Evolutionary conservation across 2,888 invertebrate genomes (phyloP).

Genomic region (Troilus luridus): DNA sequence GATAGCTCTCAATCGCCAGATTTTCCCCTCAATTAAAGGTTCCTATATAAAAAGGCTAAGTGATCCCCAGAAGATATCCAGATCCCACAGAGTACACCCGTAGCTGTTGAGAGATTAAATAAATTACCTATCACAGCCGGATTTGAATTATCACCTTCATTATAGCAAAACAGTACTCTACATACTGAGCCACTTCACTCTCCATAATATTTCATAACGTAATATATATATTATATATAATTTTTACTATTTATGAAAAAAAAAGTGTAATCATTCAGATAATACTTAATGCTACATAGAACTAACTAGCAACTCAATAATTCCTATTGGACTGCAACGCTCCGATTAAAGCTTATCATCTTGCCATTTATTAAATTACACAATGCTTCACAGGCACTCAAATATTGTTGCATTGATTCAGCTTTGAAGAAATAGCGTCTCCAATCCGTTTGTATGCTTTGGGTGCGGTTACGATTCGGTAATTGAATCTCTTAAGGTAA

Average conservation of each 20-base stretch:
- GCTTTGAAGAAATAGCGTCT: background rate
- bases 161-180: too few species aligned
- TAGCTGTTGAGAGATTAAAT: background rate
- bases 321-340: background rate
- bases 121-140: background rate
- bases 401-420: constrained; percentile 27
- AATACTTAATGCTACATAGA: background rate
- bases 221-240: too few species aligned
- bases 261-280: background rate
- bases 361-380: background rate
- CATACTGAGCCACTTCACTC: too few species aligned
- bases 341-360: background rate
- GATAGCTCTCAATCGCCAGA: too few species aligned
- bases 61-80: too few species aligned
- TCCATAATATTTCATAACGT: too few species aligned
- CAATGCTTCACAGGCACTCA: background rate
- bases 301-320: background rate
- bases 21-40: too few species aligned
- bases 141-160: too few species aligned
- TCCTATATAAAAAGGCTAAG: too few species aligned
- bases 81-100: too few species aligned
- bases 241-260: too few species aligned
- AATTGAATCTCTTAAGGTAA: background rate
- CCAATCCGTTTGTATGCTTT: constrained; percentile 2
- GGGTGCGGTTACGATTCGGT: background rate